Evolutionary conservation across 2,113 vertebrate species (phyloP), one percentile per base, ranked within the genome.

Genomic region (Clupea harengus): DNA sequence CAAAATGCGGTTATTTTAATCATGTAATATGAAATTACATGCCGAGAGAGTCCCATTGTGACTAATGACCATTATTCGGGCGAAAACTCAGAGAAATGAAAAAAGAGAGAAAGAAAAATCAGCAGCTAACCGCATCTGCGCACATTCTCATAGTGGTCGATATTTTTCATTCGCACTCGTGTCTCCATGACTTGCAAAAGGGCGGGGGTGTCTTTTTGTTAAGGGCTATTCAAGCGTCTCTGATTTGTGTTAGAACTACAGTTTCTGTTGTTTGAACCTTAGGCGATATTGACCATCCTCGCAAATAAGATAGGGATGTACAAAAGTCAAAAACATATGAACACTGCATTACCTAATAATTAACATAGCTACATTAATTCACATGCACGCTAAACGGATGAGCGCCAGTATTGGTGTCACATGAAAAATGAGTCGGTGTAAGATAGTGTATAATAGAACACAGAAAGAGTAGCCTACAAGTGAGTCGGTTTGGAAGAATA

Each of bases 61-160:
- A 72, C 25, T 32, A 75, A 13, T 75, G 13, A 75, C 2, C 13
- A 75, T 75, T 75, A 75, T 32, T 39, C 39, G 3, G 15, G 67
- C 25, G 28, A 32, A 39, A 39, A 75, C 28, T 17, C 67, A 75
- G 67, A 75, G 28, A 32, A 15, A 39, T 39, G 67, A 75, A 32
- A 39, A 39, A 32, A 39, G 67, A 75, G 67, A 75, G 11, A 75
- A 32, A 64, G 60, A 75, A 32, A 75, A 93, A 88, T 89, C 91
- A 89, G 89, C 89, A 91, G 87, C 92, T 90, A 89, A 90, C 89
- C 93, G 92, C 95, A 95, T 95, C 95, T 95, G 94, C 85, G 90
- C 94, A 91, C 93, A 92, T 95, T 95, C 95, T 95, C 94, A 95
- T 94, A 75, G 90, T 90, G 95, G 94, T 96, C 95, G 94, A 96